Base-by-base conservation (phyloP, 2,888 invertebrate genomes). In the Xanthia togata region DNA sequence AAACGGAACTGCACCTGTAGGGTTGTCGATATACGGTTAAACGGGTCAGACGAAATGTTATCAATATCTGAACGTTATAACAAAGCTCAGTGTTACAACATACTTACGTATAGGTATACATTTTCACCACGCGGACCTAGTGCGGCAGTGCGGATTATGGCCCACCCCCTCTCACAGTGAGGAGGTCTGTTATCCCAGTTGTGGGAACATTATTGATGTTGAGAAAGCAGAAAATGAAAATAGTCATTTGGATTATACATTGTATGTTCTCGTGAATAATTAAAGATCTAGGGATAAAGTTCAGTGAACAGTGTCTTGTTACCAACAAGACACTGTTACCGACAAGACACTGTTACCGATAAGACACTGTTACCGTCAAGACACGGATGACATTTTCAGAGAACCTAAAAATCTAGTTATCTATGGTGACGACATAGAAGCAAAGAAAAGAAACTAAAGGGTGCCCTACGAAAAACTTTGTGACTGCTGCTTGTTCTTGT, bases 1-100 rank as follows among this genome's bases (percentile, higher is more conserved):
- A 50, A 57, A 77, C 44, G 44, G 31, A 71, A 70, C 44, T 63
- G 57, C 44, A 44, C 38, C 44, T 38, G 11, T 62, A 83, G 44
- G 70, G 57, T 68, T 68, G 77, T 9, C 50, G 2, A 67, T 41
- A 20, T 17, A 50, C 4, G 17, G 9, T 65, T 55, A 9, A 35
- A 55, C 55, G 6, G 3, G 50, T 35, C 6, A 2, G 8, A 26
- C 8, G 26, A 57, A 44, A 75, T 57, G 14, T 35, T 72, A 4
- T 31, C 38, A 23, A 59, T 11, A 11, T 50, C 76, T 76, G 23
- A 38, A 75, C 17, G 0, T 23, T 17, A 31, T 14, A 31, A 14
- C 2, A 26, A 31, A 11, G 17, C 2, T 9, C 14, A 41, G 38
- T 38, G 38, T 6, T 38, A 31, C 31, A 31, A 41, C 38, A 41